Evolutionary conservation across 2,888 invertebrate species (phyloP), one percentile per base, ranked within the genome.

Genomic region (Xestia xanthographa): DNA sequence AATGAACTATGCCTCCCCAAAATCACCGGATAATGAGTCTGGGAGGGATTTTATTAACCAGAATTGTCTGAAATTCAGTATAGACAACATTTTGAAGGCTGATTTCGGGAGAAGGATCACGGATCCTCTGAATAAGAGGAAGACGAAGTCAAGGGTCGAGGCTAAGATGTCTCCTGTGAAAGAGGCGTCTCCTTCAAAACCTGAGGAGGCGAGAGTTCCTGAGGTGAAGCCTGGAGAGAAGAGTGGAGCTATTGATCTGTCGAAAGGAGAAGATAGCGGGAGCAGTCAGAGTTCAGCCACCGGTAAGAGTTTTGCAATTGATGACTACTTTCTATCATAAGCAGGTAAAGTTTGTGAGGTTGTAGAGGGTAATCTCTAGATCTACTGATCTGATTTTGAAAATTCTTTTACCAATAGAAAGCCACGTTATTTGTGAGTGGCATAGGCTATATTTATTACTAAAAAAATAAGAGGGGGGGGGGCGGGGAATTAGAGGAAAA

Each of bases 71-170:
- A 98, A 98, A 87, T 98, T 98, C 95, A 98, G 98, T 90, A 98
- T 99, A 92, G 98, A 98, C 89, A 98, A 98, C 93, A 98, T 98
- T 80, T 94, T 98, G 41, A 97, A 98, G 90, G 98, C 98, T 0
- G 98, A 98, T 92, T 98, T 98, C 86, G 98, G 98, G 0, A 96
- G 98, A 48, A 92, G 97, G 66, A 97, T 98, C 56, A 97, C 97
- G 0, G 97, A 98, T 89, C 98, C 98, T 20, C 94, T 98, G 73
- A 96, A 97, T 68, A 98, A 97, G 79, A 95, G 97, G 75, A 97
- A 97, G 88, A 92, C 93, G 75, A 96, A 94, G 62, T 86, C 90
- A 6, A 92, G 94, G 73, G 88, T 90, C 81, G 96, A 96, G 81
- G 91, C 90, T 50, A 95, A 95, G 79, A 85, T 90, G 77, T 91